phyloP scores from a whole-genome alignment of 2,113 vertebrate species.

The Xenotilapia leptura region DNA sequence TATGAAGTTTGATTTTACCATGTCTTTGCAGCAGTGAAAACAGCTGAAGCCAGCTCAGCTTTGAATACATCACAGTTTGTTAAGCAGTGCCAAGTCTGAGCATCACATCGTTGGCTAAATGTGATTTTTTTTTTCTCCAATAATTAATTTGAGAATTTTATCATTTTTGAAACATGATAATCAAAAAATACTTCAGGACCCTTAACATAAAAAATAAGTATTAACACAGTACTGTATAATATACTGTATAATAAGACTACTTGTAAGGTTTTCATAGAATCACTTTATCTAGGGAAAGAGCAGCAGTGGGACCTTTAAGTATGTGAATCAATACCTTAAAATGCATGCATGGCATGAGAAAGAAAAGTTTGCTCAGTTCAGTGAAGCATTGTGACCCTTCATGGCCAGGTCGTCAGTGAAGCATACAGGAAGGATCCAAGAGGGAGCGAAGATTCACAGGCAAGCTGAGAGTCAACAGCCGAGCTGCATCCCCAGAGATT shows the following conservation, averaged over 20 bases:
- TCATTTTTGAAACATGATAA: background rate
- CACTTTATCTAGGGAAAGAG: background rate
- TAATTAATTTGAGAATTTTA: background rate
- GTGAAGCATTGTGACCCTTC: constrained; percentile 64
- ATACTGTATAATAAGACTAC: background rate
- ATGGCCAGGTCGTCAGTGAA: constrained; percentile 46
- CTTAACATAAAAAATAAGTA: background rate
- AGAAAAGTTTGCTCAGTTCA: constrained; percentile 63
- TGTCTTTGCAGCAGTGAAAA: background rate
- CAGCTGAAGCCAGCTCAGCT: background rate
- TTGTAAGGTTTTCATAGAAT: background rate
- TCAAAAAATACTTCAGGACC: background rate
- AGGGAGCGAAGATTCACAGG: constrained; percentile 25
- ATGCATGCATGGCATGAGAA: constrained; percentile 1
- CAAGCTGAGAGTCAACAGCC: constrained; percentile 17
- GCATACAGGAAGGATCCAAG: constrained; percentile 48
- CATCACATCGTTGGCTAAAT: background rate
- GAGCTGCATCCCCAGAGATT: constrained; percentile 28
- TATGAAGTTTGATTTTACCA: background rate
- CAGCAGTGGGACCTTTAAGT: background rate
- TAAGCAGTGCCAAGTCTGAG: background rate
- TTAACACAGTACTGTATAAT: background rate
- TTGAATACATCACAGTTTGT: background rate
- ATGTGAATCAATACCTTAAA: constrained; percentile 5
- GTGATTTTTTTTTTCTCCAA: background rate